Base-by-base conservation (phyloP, 2,113 vertebrate species). In the Vombatus ursinus region DNA sequence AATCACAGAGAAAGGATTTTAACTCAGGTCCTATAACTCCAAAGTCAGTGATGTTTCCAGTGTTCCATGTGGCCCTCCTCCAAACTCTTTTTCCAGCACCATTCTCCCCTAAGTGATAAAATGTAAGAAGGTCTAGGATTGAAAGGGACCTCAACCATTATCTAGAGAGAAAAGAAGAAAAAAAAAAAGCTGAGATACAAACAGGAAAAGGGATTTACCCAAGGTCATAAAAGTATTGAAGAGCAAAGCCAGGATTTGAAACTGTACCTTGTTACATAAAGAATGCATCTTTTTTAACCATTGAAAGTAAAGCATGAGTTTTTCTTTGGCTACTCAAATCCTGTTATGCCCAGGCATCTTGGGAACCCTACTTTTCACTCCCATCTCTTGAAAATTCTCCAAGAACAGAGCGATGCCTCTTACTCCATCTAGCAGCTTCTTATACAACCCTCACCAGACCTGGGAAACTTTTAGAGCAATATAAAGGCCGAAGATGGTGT, bases 151-250 rank as follows among this genome's bases (percentile, higher is more conserved):
- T 90, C 0, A 9, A 47, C 0, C 25, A 44, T 48, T 37, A n/a
- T 52, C 2, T 6, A 28, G 51, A 0, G 3, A 48, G 51, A 0
- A 26, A 50, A 95, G 14, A 28, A 57, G 23, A 57, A 57, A 9
- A 49, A 37, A 12, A 52, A 9, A 49, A 37, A 12, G 50, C 0
- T 0, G 22, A 84, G 50, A 22, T n/a, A 2, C 8, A 54, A 37
- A 1, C 37, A 12, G 31, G 8, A 8, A 28, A 44, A 4, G 50
- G 0, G 23, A 24, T 1, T 50, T 54, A 10, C 0, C 8, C 14
- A 23, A 3, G 31, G 49, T 26, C 24, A 26, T 19, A 8, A 25
- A 22, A 50, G 44, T 26, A 57, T 31, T 89, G 28, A 93, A 90
- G 26, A 52, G 8, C 2, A 84, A 68, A 94, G 26, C 8, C 47